phyloP scores from a whole-genome alignment of 1,140 invertebrate species.

The Zophobas atratus region DNA sequence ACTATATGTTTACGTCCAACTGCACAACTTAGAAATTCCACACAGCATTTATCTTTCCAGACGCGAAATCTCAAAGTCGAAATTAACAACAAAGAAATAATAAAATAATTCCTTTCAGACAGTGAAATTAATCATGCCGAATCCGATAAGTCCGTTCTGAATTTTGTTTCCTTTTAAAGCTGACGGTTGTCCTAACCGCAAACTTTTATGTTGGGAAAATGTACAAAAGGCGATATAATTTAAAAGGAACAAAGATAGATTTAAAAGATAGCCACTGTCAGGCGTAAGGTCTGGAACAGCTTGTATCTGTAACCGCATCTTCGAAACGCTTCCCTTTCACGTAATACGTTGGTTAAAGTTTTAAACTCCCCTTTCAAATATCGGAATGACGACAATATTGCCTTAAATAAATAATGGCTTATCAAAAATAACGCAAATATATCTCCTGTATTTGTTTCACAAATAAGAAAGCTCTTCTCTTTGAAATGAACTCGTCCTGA shows the following conservation, averaged over 20 bases:
- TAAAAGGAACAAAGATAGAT: conserved; percentile 5
- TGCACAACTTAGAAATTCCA: conserved; percentile 26
- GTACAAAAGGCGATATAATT: conserved; percentile 7
- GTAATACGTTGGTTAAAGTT: conserved; percentile 27
- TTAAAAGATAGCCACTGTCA: conserved; percentile 3
- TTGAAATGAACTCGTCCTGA: background rate
- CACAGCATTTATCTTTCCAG: conserved; percentile 14
- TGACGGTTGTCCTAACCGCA: no score
- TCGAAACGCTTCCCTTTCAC: conserved; percentile 1
- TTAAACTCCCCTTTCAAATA: conserved; percentile 24
- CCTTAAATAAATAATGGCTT: conserved; percentile 14
- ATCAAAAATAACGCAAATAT: conserved; percentile 33
- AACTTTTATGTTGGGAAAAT: background rate
- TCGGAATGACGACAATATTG: conserved; percentile 7
- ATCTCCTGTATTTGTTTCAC: conserved; percentile 3
- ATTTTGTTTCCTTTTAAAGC: background rate
- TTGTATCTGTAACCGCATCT: conserved; percentile 2
- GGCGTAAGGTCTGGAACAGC: background rate
- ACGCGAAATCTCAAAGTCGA: background rate
- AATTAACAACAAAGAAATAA: background rate
- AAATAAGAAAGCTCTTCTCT: background rate
- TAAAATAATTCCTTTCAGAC: no score
- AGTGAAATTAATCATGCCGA: no score
- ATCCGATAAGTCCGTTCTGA: background rate
- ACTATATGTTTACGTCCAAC: conserved; percentile 34